These are phyloP conservation scores for Drosophila pseudotakahashii DNA, from an alignment of 2,888 invertebrate species.

Conservation along the genomic window DNA sequence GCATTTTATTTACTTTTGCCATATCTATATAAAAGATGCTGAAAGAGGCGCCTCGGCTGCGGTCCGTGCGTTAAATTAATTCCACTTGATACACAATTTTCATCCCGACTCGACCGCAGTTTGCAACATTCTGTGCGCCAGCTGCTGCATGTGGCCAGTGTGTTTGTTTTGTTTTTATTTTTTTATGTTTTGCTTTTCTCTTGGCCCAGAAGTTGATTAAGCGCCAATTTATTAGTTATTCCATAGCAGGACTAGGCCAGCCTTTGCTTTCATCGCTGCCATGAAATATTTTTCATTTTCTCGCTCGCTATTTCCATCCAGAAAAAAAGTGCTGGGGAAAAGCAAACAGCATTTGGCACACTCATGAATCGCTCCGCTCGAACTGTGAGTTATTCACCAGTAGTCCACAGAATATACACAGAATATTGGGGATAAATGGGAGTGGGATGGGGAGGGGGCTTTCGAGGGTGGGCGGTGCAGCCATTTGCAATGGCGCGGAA, in stretches of 20 bases:
- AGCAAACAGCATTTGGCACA: conserved; percentile 43
- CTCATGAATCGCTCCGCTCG: conserved; percentile 45
- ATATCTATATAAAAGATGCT: conserved; percentile 45
- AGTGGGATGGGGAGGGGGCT: too few relatives aligned
- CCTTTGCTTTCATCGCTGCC: conserved; percentile 67
- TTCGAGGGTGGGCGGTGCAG: conserved; percentile 12
- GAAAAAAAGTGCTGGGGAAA: conserved; percentile 15
- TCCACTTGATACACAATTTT: conserved; percentile 68
- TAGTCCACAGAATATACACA: background rate
- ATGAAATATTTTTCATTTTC: conserved; percentile 70
- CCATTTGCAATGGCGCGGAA: conserved; percentile 53
- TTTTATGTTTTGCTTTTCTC: conserved; percentile 5
- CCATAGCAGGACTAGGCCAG: conserved; percentile 53
- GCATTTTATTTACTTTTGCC: conserved; percentile 74
- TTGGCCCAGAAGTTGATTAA: conserved; percentile 67
- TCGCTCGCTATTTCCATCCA: conserved; percentile 21
- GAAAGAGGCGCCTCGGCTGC: conserved; percentile 34
- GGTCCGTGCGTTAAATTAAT: conserved; percentile 61
- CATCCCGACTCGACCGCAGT: conserved; percentile 39
- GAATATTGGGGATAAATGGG: conserved; percentile 1
- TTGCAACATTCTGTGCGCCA: conserved; percentile 48
- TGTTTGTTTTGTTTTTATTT: conserved; percentile 34
- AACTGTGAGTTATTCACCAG: conserved; percentile 40
- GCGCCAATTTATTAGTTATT: conserved; percentile 76
- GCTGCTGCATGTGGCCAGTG: conserved; percentile 47